Evolutionary conservation across 2,888 invertebrate species (phyloP), one percentile per base, ranked within the genome.

Genomic region (Pilophorus perplexus): DNA sequence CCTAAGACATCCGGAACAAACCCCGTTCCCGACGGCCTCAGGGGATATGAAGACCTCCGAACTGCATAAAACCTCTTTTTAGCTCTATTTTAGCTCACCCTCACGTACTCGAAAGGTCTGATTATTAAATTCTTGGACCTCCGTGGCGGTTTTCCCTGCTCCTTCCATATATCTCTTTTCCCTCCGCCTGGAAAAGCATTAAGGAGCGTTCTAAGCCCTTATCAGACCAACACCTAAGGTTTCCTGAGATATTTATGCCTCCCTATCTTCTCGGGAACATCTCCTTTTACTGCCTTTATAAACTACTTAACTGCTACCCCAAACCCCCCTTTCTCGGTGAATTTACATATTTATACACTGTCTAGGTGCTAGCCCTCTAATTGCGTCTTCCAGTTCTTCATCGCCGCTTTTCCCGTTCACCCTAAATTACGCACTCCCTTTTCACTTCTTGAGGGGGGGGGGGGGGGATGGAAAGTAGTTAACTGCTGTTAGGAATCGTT

Each of bases 301-400:
- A 67, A 67, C 64, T 68, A 69, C 68, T 69, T 69, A 69, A 68
- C 69, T 44, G 64, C 54, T 23, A 14, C 25, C 28, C 40, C 48
- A 33, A 18, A n/a, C 37, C 64, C 20, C 22, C 38, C 37, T 8
- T 48, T 27, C 59, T 37, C n/a, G 22, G 27, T 16, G 14, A 48
- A 69, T 69, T 66, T 69, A 67, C 69, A 69, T 69, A 69, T 69
- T 68, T 69, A 69, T 69, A 68, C 66, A 37, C 57, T 64, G 64
- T 65, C 64, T 65, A 65, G 64, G 64, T 65, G 44, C 64, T 54
- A 65, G 48, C 46, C 28, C 44, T 42, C 64, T 65, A 65, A 65
- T 65, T 65, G 64, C 64, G 48, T 54, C 38, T 52, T 65, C 50
- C 38, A 64, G 33, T 44, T 46, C 44, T 62, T 62, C 18, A 46